These are phyloP conservation scores for Tor tambroides DNA, from an alignment of 2,113 vertebrate genomes.

Conservation along the genomic window DNA sequence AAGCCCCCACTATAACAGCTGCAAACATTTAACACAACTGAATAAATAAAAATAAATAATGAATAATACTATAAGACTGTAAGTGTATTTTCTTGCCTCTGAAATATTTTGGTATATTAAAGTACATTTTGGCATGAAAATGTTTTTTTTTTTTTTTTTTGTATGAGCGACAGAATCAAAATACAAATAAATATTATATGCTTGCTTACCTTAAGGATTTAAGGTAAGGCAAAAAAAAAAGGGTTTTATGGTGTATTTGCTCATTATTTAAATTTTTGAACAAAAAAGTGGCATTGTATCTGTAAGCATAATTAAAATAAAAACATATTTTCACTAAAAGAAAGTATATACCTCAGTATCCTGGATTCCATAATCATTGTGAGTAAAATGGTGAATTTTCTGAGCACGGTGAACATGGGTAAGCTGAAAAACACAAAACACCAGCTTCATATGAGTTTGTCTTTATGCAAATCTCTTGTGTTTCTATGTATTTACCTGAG, in stretches of 20 bases:
- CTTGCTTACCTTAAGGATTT: background rate
- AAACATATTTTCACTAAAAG: background rate
- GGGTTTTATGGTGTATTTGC: background rate
- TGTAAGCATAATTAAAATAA: background rate
- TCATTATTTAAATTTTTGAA: background rate
- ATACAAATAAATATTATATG: background rate
- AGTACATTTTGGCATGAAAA: no score
- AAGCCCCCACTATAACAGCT: background rate
- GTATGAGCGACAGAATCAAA: background rate
- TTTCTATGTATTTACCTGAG: slow-evolving; percentile 67
- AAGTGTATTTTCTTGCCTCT: background rate
- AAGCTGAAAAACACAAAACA: slow-evolving; percentile 77
- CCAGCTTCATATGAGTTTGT: no score
- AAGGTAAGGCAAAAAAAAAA: no score
- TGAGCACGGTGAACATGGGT: slow-evolving; percentile 94
- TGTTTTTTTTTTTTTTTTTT: no score
- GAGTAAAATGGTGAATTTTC: slow-evolving; percentile 92
- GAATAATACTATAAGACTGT: background rate
- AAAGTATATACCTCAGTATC: slow-evolving; percentile 80
- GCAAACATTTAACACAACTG: background rate
- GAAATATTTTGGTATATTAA: no score
- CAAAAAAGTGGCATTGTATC: background rate
- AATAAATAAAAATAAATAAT: background rate
- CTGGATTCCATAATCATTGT: slow-evolving; percentile 88
- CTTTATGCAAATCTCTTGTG: background rate